Base-by-base conservation (phyloP, 2,797 vertebrate species). In the Cygnus olor region DNA sequence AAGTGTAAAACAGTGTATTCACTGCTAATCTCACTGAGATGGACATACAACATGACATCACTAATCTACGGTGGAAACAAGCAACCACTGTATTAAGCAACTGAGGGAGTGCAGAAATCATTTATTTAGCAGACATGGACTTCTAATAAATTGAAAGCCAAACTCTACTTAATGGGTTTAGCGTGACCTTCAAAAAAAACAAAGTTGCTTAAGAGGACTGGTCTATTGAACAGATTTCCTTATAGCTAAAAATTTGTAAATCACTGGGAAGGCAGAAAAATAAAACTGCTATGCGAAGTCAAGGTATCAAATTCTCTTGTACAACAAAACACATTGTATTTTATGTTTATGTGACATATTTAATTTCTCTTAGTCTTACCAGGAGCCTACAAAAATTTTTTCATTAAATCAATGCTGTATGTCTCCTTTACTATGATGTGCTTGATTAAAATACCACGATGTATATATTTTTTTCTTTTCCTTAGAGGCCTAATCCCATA, bases 401-500 rank as follows among this genome's bases (percentile, higher is more conserved):
- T 66, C 79, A 51, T 88, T 96, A 96, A 84, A 90, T 81, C 57
- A 82, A 80, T 82, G 24, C 32, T 92, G 69, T 68, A 56, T 90
- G 58, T 69, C 73, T 96, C 76, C 71, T 74, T 89, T 85, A 72
- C 54, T 32, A 76, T 27, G 36, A 82, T 54, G 72, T 76, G 68
- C 61, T 70, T 85, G 93, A 96, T 96, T 96, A 95, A 95, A 95
- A 93, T 40, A 57, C 51, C 71, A 51, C 49, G 24, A 51, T 51
- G 24, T 58, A 28, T 54, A 21, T 56, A 45, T 44, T 49, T 74
- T 42, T 32, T 7, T 14, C 9, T 22, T 68, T 90, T 89, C 49
- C 72, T 93, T 86, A 94, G 84, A 84, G 87, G 45, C 64, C 32
- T 94, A 96, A 96, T 96, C 93, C 66, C 76, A 86, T 94, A 95